phyloP scores from a whole-genome alignment of 1,140 invertebrate genomes.

The Cyclina sinensis region DNA sequence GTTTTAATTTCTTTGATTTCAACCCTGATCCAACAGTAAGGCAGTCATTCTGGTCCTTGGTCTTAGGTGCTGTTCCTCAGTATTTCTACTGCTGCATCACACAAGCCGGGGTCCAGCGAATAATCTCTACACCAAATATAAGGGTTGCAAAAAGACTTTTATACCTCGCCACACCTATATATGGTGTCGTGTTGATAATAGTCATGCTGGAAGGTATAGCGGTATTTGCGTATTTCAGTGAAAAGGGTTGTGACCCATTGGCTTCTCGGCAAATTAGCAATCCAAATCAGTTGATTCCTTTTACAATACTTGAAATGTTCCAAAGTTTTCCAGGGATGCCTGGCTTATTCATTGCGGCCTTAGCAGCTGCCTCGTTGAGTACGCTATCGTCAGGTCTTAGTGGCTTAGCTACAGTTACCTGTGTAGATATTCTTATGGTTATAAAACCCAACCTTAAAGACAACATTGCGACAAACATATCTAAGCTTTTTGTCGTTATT shows the following conservation, averaged over 20 bases:
- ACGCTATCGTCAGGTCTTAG: constrained; percentile 52
- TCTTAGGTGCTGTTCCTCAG: neutral
- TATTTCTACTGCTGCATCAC: neutral
- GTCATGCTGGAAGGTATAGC: constrained; percentile 29
- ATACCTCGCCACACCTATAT: constrained; percentile 23
- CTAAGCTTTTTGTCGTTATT: constrained; percentile 43
- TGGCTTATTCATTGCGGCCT: constrained; percentile 41
- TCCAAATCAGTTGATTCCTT: constrained; percentile 48
- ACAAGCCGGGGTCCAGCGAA: constrained; percentile 47
- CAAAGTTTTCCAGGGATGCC: constrained; percentile 7
- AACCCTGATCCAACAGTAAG: constrained; percentile 45
- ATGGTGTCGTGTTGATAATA: neutral
- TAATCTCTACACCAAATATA: constrained; percentile 17
- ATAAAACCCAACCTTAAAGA: constrained; percentile 1
- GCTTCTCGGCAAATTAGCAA: constrained; percentile 19
- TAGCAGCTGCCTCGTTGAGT: constrained; percentile 33
- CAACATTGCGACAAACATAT: constrained; percentile 20
- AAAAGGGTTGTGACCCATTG: constrained; percentile 37
- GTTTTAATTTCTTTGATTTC: constrained; percentile 1
- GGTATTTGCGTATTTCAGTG: constrained; percentile 36
- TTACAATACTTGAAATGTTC: constrained; percentile 38
- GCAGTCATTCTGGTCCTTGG: constrained; percentile 46
- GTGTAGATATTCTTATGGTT: constrained; percentile 20
- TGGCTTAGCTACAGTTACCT: constrained; percentile 10
- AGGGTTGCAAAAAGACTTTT: constrained; percentile 1